Base-by-base conservation (phyloP, 2,888 invertebrate species). In the Odontocerum albicorne region DNA sequence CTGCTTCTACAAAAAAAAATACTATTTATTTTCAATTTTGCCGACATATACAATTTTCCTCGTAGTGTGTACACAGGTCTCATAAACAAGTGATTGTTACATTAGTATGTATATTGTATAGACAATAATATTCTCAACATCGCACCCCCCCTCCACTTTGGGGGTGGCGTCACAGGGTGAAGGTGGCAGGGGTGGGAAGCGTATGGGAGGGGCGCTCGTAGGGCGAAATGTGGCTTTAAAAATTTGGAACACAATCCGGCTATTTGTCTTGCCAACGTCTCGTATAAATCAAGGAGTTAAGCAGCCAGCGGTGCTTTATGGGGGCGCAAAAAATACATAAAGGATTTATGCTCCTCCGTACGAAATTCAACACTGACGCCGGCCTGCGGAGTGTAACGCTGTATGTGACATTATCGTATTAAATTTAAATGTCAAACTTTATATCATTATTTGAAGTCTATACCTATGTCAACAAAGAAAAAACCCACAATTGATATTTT, bases 171-270 rank as follows among this genome's bases (percentile, higher is more conserved):
- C 17, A 4, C 38, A 17, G 6, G 4, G 40, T 19, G 35, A 15
- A 16, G 16, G 16, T 32, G 19, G 33, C 8, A 20, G 12, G 19
- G 19, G 32, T 4, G 22, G 40, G 49, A 40, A 31, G 32, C 21
- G 31, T 17, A 20, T 42, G 67, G 64, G 67, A 68, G 70, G 71
- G 74, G 50, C 32, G 50, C 21, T 20, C 66, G 71, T 65, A 70
- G 72, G 72, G 77, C 75, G 79, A 83, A 85, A 85, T 85, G 83
- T 80, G 84, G 83, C 83, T 82, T 84, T 85, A 84, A 85, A 85
- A 85, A 85, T 85, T 85, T 85, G 83, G 84, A 81, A 85, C 85
- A 84, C 85, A 85, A 85, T 84, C 85, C 84, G 75, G 79, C 85
- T 84, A 84, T 85, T 85, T 85, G 85, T 85, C 85, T 85, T 84